A percentile compares a stretch with the other conserved stretches of the same genome.
Evolutionary conservation across 1,140 invertebrate genomes (phyloP).

Genomic region (Nymphalis io): DNA sequence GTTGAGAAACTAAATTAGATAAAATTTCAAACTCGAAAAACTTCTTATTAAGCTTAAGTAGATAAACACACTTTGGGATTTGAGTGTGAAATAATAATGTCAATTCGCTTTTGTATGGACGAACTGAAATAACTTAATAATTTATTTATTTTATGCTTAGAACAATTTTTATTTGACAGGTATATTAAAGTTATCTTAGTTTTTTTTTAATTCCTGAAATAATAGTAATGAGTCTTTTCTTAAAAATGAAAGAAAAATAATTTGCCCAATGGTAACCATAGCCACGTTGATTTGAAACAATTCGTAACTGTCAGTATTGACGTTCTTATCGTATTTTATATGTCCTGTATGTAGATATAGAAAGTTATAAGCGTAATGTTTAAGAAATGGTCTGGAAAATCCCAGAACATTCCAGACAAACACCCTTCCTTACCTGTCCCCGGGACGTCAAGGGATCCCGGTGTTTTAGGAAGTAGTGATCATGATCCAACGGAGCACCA

Average conservation of each 20-base stretch:
- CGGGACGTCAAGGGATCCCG: slow-evolving; percentile 30
- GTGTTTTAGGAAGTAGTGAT: background rate
- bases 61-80: too few relatives aligned
- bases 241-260: background rate
- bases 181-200: too few relatives aligned
- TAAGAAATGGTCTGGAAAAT: slow-evolving; percentile 26
- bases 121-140: too few relatives aligned
- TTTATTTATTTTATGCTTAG: too few relatives aligned
- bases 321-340: slow-evolving; percentile 3
- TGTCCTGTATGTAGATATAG: slow-evolving; percentile 7
- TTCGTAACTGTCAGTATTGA: slow-evolving; percentile 6
- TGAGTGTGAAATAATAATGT: too few relatives aligned
- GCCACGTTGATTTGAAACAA: slow-evolving; percentile 21
- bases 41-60: too few relatives aligned
- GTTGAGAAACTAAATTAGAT: too few relatives aligned
- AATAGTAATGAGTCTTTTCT: background rate
- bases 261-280: slow-evolving; percentile 3
- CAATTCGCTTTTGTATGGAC: too few relatives aligned
- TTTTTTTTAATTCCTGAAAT: background rate
- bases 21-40: too few relatives aligned
- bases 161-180: too few relatives aligned
- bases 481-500: background rate
- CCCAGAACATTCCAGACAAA: slow-evolving; percentile 11
- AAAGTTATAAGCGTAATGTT: slow-evolving; percentile 33
- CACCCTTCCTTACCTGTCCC: slow-evolving; percentile 34